phyloP scores from a whole-genome alignment of 2,113 vertebrate species.

The Pituophis catenifer region DNA sequence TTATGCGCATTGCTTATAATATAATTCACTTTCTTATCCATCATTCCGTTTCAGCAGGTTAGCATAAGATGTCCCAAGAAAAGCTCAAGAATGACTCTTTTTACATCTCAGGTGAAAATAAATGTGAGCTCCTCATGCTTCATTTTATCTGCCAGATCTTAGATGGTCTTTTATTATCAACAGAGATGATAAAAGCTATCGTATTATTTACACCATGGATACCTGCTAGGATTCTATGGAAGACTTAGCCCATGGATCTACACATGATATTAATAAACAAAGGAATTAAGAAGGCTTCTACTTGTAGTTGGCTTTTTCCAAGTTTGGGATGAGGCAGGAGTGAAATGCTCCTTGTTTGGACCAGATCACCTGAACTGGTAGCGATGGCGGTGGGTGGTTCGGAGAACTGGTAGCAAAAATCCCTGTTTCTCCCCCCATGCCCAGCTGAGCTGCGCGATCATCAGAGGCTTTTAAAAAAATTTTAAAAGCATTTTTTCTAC shows the following conservation, averaged over 20 bases:
- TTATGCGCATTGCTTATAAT: neutral
- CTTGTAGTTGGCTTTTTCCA: conserved; percentile 7
- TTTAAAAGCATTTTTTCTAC: too few species aligned
- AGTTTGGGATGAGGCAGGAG: conserved; percentile 16
- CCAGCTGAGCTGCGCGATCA: too few species aligned
- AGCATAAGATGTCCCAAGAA: neutral
- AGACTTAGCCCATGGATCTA: conserved; percentile 15
- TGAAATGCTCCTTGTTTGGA: too few species aligned
- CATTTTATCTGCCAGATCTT: conserved; percentile 4
- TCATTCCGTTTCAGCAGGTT: neutral
- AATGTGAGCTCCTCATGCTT: conserved; percentile 5
- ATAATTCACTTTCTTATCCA: neutral
- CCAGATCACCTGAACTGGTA: too few species aligned
- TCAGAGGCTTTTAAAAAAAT: too few species aligned
- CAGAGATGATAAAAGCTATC: conserved; percentile 52
- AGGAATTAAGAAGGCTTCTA: conserved; percentile 46
- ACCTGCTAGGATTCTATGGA: conserved; percentile 33
- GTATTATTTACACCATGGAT: conserved; percentile 28
- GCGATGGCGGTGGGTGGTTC: too few species aligned
- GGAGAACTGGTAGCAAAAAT: too few species aligned
- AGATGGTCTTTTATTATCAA: conserved; percentile 25
- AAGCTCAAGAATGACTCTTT: neutral
- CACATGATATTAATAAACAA: neutral
- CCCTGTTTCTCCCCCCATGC: too few species aligned
- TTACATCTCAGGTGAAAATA: neutral